Evolutionary conservation across 2,797 vertebrate genomes (phyloP).

Genomic region (Fratercula arctica): DNA sequence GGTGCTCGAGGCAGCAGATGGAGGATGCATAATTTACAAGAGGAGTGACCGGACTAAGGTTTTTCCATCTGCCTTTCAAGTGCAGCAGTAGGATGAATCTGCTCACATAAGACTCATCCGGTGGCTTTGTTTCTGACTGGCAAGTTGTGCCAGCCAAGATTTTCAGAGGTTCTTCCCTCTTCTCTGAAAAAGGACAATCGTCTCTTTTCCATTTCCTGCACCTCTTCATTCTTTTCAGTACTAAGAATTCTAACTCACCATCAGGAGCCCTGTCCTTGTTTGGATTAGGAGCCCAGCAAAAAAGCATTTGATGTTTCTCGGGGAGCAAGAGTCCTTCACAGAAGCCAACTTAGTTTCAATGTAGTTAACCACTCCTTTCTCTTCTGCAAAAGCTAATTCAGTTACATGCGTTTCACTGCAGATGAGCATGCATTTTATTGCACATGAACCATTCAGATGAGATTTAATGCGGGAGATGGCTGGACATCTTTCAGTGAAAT

Average conservation of each 20-base stretch:
- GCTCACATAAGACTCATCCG: neutral
- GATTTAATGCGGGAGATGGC: neutral
- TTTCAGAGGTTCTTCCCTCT: neutral
- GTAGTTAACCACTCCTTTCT: neutral
- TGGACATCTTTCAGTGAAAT: neutral
- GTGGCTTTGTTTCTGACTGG: neutral
- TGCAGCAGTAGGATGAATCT: neutral
- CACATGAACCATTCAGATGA: neutral
- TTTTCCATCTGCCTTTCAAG: constrained; percentile 19
- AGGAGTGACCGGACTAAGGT: constrained; percentile 32
- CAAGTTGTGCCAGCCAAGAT: neutral
- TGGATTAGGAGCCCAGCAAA: neutral
- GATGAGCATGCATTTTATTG: neutral
- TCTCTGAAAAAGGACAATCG: neutral
- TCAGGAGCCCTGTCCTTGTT: neutral
- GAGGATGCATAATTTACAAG: constrained; percentile 52
- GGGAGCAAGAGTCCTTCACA: neutral
- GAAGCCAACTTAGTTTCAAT: neutral
- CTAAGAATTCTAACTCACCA: neutral
- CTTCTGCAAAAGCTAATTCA: neutral
- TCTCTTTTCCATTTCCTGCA: neutral
- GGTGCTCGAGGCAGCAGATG: constrained; percentile 44
- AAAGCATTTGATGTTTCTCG: neutral
- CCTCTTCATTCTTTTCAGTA: neutral
- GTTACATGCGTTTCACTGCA: neutral